Evolutionary conservation across 2,888 invertebrate species (phyloP), one percentile per base, ranked within the genome.

Genomic region (Drosophila putrida): DNA sequence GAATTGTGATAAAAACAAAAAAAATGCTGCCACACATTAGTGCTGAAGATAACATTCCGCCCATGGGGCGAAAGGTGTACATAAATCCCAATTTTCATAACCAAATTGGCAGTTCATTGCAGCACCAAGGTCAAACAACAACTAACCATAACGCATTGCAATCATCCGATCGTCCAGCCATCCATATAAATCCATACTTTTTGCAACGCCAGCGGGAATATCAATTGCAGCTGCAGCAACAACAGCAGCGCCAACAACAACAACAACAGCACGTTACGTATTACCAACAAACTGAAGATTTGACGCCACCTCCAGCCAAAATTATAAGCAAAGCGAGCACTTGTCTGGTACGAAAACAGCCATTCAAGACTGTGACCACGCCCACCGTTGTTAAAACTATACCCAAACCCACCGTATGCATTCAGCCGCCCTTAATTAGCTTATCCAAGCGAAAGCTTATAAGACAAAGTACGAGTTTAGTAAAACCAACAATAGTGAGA

Each of bases 121-220:
- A 66, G 49, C 54, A 51, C 35, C 88, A 89, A 88, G 88, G 89
- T 75, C 75, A 35, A 11, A 4, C 33, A 38, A 11, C 80, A 44
- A 6, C n/a, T 44, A 87, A n/a, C 78, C 53, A 9, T 35, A 27
- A 15, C 51, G 13, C 31, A 20, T 28, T 20, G 3, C 65, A 62
- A 8, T 68, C 62, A 9, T 65, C 58, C 49, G 58, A 78, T 25
- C 43, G 81, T n/a, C 73, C 84, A 47, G 86, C 90, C 6, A 91
- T 92, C 55, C 92, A 93, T 55, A 91, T 93, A 58, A 93, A 93
- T 83, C 93, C 92, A 4, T 75, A 90, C 25, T 92, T 93, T 64
- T 58, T 92, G 15, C 77, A 80, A 47, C 82, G 78, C 4, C 85
- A 33, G 92, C 93, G 20, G 4, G 79, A 68, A 41, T 55, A 38